A percentile compares a stretch with the other conserved stretches of the same genome.
phyloP scores from a whole-genome alignment of 2,888 invertebrate genomes.

The Tanytarsus gracilentus region DNA sequence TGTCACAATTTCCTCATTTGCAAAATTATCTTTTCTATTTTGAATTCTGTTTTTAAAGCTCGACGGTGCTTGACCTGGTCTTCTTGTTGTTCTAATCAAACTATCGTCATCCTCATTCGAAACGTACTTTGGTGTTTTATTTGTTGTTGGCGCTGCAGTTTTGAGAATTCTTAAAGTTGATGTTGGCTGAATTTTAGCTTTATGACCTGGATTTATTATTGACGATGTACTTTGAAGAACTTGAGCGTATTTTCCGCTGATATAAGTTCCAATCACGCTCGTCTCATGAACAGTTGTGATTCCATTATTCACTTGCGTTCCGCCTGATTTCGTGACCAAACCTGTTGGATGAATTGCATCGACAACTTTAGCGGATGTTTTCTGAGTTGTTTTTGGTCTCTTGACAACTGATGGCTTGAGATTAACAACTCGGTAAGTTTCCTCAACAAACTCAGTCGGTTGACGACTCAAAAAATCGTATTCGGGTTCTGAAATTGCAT shows the following conservation, averaged over 20 bases:
- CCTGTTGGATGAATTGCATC: slow-evolving; percentile 66
- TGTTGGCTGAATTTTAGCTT: slow-evolving; percentile 57
- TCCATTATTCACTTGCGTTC: slow-evolving; percentile 73
- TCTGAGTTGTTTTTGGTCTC: slow-evolving; percentile 43
- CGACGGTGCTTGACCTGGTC: slow-evolving; percentile 44
- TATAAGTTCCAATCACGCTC: slow-evolving; percentile 80
- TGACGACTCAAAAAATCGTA: slow-evolving; percentile 78
- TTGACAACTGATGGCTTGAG: slow-evolving; percentile 59
- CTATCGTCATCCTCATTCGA: slow-evolving; percentile 35
- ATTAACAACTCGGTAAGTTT: slow-evolving; percentile 75
- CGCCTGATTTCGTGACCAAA: slow-evolving; percentile 73
- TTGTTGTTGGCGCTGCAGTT: slow-evolving; percentile 60
- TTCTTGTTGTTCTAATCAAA: slow-evolving; percentile 45
- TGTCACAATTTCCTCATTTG: slow-evolving; percentile 28
- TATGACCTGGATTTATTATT: slow-evolving; percentile 46
- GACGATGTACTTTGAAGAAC: slow-evolving; percentile 74
- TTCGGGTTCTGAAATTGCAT: slow-evolving; percentile 70
- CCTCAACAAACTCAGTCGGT: slow-evolving; percentile 75
- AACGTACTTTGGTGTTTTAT: slow-evolving; percentile 38
- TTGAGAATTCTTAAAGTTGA: slow-evolving; percentile 61
- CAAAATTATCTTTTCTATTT: slow-evolving; percentile 33
- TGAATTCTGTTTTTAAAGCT: slow-evolving; percentile 53
- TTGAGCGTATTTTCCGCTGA: slow-evolving; percentile 82
- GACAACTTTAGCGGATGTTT: slow-evolving; percentile 35
- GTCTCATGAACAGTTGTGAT: slow-evolving; percentile 78